phyloP scores from a whole-genome alignment of 2,888 invertebrate species.

The Julus scanicus region DNA sequence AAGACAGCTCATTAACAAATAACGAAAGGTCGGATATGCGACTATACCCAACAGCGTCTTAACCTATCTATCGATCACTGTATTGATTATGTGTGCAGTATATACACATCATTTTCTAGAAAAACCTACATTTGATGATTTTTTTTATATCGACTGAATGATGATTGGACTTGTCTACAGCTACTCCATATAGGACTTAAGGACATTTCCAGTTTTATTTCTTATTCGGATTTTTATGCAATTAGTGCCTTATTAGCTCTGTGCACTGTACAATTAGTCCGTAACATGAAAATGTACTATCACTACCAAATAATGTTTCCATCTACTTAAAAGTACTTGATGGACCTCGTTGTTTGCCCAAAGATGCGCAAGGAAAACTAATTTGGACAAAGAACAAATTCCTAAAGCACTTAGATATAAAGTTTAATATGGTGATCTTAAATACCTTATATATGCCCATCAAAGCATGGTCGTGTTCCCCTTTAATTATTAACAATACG shows the following conservation, averaged over 20 bases:
- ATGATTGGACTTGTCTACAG: not conserved
- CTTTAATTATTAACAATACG: not conserved
- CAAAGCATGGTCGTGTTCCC: not conserved
- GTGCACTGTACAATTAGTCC: not conserved
- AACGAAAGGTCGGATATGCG: not conserved
- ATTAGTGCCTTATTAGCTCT: not conserved
- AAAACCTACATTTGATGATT: not conserved
- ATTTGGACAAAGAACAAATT: not conserved
- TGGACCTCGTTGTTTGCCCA: not conserved
- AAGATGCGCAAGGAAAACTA: not conserved
- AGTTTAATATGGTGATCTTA: not conserved
- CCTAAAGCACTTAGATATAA: not conserved
- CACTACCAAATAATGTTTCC: not conserved
- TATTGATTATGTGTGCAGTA: not conserved
- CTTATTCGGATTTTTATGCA: not conserved
- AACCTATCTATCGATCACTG: not conserved
- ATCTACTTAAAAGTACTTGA: not conserved
- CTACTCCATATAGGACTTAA: not conserved
- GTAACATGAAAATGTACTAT: not conserved
- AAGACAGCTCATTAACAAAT: not conserved
- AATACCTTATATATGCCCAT: not conserved
- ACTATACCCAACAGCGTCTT: not conserved
- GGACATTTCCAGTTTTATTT: not conserved
- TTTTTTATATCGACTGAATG: not conserved
- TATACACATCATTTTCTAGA: not conserved